phyloP scores from a whole-genome alignment of 2,888 invertebrate genomes.

The Chrysolina americana region DNA sequence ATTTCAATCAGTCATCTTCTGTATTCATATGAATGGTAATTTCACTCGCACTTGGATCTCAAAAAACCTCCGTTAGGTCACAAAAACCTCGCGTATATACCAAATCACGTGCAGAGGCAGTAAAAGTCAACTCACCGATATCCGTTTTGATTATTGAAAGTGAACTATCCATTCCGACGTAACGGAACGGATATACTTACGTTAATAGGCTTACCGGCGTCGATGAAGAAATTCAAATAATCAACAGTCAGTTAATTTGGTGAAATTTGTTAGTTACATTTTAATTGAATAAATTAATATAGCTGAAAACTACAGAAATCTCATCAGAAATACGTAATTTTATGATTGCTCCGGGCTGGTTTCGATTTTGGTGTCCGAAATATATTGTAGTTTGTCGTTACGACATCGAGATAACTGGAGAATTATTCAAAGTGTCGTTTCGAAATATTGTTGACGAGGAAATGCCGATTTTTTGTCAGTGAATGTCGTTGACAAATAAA shows the following conservation, averaged over 20 bases:
- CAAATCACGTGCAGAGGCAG: conserved; percentile 26
- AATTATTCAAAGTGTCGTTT: background rate
- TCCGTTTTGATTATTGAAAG: conserved; percentile 16
- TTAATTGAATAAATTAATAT: background rate
- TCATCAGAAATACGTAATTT: background rate
- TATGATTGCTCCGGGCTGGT: background rate
- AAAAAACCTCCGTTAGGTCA: background rate
- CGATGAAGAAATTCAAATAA: conserved; percentile 13
- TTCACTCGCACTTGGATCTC: background rate
- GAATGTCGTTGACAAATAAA: no score
- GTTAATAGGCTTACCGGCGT: background rate
- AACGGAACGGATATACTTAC: background rate
- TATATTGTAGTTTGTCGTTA: background rate
- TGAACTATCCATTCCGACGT: conserved; percentile 3
- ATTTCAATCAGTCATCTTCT: no score
- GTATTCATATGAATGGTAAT: background rate
- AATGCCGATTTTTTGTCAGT: no score
- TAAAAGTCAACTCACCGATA: conserved; percentile 25
- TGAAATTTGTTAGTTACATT: background rate
- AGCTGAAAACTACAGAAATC: background rate
- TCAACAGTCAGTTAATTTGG: background rate
- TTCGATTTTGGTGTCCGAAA: background rate
- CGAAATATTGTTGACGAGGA: no score
- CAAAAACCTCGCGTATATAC: background rate
- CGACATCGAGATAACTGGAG: background rate